Conservation (phyloP, 2,888 invertebrate species). For the Eueremaeus valkanovi region DNA sequence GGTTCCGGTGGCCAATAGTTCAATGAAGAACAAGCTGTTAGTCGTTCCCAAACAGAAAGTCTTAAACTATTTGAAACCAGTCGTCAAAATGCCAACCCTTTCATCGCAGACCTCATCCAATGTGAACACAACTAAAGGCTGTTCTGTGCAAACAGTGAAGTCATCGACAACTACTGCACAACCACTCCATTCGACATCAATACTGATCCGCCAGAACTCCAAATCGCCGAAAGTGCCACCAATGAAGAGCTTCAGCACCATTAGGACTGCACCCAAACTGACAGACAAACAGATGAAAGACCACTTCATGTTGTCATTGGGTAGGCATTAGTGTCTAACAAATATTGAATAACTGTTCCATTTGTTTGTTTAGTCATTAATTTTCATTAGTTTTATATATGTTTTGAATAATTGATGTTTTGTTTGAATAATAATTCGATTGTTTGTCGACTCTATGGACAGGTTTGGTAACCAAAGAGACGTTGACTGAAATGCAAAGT, state of each 20-base stretch:
- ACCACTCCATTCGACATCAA: constrained; percentile 16
- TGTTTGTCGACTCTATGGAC: too few species aligned
- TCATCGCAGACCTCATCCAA: background rate
- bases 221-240: constrained; percentile 8
- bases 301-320: constrained; percentile 21
- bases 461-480: constrained; percentile 46
- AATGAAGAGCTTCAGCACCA: background rate
- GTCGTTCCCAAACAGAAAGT: constrained; percentile 25
- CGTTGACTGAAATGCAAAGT: constrained; percentile 50
- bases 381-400: background rate
- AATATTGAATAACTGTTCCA: background rate
- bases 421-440: too few species aligned
- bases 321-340: background rate
- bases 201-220: constrained; percentile 9
- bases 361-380: background rate
- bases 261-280: background rate
- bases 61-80: constrained; percentile 19
- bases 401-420: background rate
- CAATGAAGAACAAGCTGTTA: background rate
- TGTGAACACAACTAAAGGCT: background rate
- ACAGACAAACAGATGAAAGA: constrained; percentile 16
- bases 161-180: background rate
- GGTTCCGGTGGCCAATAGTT: constrained; percentile 17
- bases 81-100: background rate
- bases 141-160: background rate